Evolutionary conservation across 2,888 invertebrate species (phyloP), one percentile per base, ranked within the genome.

Genomic region (Zhuqinia jingwanae): DNA sequence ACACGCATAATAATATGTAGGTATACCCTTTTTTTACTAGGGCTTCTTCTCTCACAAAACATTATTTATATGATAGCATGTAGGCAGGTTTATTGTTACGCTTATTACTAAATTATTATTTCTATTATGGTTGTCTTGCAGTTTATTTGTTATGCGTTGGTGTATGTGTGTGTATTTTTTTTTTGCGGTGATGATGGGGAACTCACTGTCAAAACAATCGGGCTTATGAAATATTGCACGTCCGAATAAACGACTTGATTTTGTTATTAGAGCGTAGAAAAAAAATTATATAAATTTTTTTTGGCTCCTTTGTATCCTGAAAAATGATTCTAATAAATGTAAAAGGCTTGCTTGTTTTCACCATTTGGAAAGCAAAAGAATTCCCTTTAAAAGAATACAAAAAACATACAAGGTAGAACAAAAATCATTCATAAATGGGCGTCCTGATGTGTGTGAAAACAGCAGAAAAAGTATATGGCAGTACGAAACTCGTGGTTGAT

Each of bases 241-340:
- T 6, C 17, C 30, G 36, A 58, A 25, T 11, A 58, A 58, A 25
- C 11, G 56, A 17, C 3, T 17, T 56, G n/a, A 50, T 56, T 10
- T 56, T 20, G 20, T 56, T 20, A 47, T 47, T 20, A 8, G 22
- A 65, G 30, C 2, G 5, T 3, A 17, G 11, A 15, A 13, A 30
- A 3, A 36, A 36, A 36, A 8, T 42, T 2, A 25, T 73, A 8
- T 8, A 22, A 30, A 30, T n/a, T 30, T 30, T 25, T 30, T 42
- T 30, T 17, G 10, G 36, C 42, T 36, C 42, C 58, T 30, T n/a
- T 65, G n/a, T 47, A 27, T 70, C 45, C 45, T 47, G 70, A 8
- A 73, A 73, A 73, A 27, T 73, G 73, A 73, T 73, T 73, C 73
- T 50, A 73, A 50, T 50, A 50, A n/a, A 50, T 30, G 45, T 47